Evolutionary conservation across 2,888 invertebrate species (phyloP).

Genomic region (Willowsia nigromaculata): DNA sequence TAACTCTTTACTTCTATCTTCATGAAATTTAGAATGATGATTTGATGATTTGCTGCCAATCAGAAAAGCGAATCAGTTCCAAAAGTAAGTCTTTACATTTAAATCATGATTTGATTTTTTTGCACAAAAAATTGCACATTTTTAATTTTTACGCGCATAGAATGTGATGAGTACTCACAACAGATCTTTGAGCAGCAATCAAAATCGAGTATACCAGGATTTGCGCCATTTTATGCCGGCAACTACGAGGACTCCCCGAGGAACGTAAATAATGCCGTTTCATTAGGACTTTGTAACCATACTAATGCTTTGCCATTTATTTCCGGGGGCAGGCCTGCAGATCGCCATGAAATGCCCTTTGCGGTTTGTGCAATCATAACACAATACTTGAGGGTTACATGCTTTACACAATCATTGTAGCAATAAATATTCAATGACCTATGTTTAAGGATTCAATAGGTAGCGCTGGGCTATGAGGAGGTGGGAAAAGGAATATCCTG

Average conservation of each 20-base stretch:
- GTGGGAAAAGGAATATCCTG: constrained; percentile 45
- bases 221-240: constrained; percentile 46
- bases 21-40: constrained; percentile 19
- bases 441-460: too few species aligned
- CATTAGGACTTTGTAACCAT: constrained; percentile 4
- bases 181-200: constrained; percentile 2
- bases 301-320: constrained; percentile 23
- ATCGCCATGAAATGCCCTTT: constrained; percentile 68
- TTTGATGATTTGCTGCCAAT: constrained; percentile 39
- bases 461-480: constrained; percentile 66
- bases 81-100: constrained; percentile 5
- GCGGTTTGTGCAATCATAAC: too few species aligned
- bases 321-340: constrained; percentile 72
- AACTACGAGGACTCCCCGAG: constrained; percentile 3
- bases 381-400: too few species aligned
- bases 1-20: not conserved
- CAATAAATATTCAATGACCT: not conserved
- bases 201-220: constrained; percentile 12
- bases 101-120: not conserved
- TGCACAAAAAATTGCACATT: not conserved
- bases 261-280: not conserved
- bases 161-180: constrained; percentile 31
- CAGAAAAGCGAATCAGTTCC: constrained; percentile 34
- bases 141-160: not conserved
- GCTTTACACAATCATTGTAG: not conserved